These are phyloP conservation scores for Galleria mellonella DNA, from an alignment of 1,140 invertebrate species.

Conservation along the genomic window DNA sequence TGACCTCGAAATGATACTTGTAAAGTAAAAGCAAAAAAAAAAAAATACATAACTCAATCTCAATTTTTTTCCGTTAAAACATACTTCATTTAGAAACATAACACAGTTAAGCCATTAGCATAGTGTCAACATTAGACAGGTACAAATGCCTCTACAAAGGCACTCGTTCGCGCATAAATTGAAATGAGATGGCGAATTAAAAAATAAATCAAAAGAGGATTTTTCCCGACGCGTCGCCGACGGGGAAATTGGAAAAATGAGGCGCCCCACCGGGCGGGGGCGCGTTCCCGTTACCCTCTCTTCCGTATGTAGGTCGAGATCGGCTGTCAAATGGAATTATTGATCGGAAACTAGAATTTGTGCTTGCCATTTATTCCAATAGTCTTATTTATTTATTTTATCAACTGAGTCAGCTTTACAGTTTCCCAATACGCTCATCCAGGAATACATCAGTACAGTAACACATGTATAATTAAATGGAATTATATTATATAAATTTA, in stretches of 20 bases:
- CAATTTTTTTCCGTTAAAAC: not conserved
- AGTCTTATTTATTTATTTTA: too few species aligned
- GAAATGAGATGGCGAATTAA: constrained; percentile 67
- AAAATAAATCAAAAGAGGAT: constrained; percentile 72
- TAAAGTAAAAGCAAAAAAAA: too few species aligned
- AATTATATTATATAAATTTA: too few species aligned
- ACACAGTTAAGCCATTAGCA: constrained; percentile 38
- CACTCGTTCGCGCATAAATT: constrained; percentile 44
- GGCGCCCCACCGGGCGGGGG: constrained; percentile 12
- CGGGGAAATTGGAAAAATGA: constrained; percentile 58
- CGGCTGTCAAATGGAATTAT: too few species aligned
- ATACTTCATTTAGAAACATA: constrained; percentile 10
- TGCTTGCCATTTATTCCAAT: too few species aligned
- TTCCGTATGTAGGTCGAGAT: too few species aligned
- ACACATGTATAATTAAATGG: too few species aligned
- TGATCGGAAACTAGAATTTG: too few species aligned
- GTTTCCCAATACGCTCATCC: too few species aligned
- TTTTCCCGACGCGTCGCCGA: constrained; percentile 54
- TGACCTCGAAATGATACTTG: too few species aligned
- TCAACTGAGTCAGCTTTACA: too few species aligned
- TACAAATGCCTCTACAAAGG: constrained; percentile 51
- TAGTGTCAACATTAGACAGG: constrained; percentile 47
- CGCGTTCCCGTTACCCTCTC: constrained; percentile 12
- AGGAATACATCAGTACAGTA: too few species aligned
- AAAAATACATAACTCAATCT: not conserved